Evolutionary conservation across 2,888 invertebrate genomes (phyloP), one percentile per base, ranked within the genome.

Genomic region (Hybos culiciformis): DNA sequence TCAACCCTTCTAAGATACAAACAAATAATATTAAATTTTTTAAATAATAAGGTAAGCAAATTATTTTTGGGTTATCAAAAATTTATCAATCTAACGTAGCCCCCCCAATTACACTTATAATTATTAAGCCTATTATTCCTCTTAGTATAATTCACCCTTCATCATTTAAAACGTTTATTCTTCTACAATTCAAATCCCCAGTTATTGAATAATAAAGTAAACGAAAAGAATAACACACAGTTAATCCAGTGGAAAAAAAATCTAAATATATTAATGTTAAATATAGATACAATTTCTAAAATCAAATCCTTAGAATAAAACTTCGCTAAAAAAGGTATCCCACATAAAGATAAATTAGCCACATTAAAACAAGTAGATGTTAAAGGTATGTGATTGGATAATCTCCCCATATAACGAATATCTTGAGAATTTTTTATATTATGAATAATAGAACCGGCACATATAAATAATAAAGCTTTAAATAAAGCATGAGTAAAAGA

Each of bases 401-500:
- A 54, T 0, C 68, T 61, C 0, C 75, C 74, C 53, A 77, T 73
- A 62, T 54, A 67, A 4, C 80, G 80, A 71, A 79, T 75, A 75
- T 81, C 80, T 61, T 82, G 81, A 55, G 57, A 69, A 68, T 75
- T 71, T 52, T 58, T 62, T 59, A 73, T 69, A 59, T 69, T 69
- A 70, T 79, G 77, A 72, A 83, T 81, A 66, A 80, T 68, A 41
- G 70, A 64, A 0, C 82, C 82, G 0, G 78, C 76, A 71, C 79
- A 78, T 56, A 82, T 71, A 74, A 82, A 81, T 62, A 80, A 69
- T 63, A 80, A 69, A 52, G 80, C 78, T 50, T 83, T 83, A 77
- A 83, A 82, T 66, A 83, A 70, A 47, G 80, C 81, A 72, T 82
- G 80, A 50, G 70, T 75, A 81, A 65, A 58, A 81, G 63, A 73